Percentiles rank a stretch among this genome's conserved stretches.
Evolutionary conservation across 2,113 vertebrate genomes (phyloP).

Genomic region (Pteronura brasiliensis): DNA sequence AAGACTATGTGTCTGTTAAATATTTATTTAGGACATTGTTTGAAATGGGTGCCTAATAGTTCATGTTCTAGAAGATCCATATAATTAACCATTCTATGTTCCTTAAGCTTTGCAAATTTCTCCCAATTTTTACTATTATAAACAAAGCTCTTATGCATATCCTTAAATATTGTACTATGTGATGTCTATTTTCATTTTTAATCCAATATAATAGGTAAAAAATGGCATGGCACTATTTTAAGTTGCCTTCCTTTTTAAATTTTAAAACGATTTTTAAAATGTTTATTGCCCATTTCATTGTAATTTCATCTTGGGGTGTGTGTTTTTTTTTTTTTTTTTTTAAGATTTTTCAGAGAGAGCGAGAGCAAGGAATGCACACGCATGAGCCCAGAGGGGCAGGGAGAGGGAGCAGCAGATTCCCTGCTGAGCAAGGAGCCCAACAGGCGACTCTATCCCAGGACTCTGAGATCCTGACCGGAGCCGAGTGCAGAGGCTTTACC

Average conservation of each 20-base stretch:
- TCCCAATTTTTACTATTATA: not conserved
- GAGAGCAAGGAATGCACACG: too few relatives aligned
- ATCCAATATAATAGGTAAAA: not conserved
- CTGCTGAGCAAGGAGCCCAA: not conserved
- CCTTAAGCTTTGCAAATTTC: not conserved
- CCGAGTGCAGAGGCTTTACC: not conserved
- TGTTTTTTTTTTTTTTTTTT: not conserved
- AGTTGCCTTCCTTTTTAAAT: not conserved
- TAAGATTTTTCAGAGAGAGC: not conserved
- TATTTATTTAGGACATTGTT: not conserved
- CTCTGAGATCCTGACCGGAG: too few relatives aligned
- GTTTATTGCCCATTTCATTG: not conserved
- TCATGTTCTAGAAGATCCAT: not conserved
- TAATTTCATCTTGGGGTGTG: not conserved
- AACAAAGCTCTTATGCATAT: not conserved
- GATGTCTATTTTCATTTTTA: not conserved
- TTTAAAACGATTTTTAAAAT: not conserved
- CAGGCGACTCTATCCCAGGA: not conserved
- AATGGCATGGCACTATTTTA: not conserved
- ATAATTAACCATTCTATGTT: not conserved
- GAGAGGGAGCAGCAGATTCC: not conserved
- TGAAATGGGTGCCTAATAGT: not conserved
- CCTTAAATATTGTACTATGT: not conserved
- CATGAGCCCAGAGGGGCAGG: not conserved
- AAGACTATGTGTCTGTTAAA: not conserved